Conservation (phyloP, 1,140 invertebrate species). For the Pantala flavescens region DNA sequence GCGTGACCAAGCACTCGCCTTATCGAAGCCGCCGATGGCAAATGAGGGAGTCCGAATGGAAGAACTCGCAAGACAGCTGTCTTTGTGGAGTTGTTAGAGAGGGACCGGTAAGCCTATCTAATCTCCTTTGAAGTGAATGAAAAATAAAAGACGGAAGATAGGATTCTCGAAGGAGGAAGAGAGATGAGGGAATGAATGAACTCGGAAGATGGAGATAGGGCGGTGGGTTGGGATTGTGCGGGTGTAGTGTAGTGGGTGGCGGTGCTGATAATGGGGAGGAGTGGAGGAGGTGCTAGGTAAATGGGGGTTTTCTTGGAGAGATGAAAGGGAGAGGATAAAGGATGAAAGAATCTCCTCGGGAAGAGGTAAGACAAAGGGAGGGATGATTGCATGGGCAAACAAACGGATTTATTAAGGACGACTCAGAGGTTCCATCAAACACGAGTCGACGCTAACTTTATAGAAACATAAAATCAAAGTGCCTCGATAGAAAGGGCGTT, state of each 20-base stretch:
- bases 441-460: too few species aligned
- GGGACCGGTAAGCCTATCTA: conserved; percentile 3
- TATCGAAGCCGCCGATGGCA: neutral
- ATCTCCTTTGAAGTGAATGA: conserved; percentile 4
- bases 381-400: neutral
- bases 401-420: too few species aligned
- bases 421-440: too few species aligned
- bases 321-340: neutral
- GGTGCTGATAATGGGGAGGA: too few species aligned
- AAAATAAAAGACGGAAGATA: too few species aligned
- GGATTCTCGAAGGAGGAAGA: neutral
- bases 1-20: too few species aligned
- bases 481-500: too few species aligned
- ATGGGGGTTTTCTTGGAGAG: neutral
- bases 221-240: neutral
- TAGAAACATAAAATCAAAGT: too few species aligned
- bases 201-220: neutral
- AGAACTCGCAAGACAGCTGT: neutral
- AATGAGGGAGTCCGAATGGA: neutral
- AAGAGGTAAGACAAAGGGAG: neutral
- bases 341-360: neutral
- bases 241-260: too few species aligned
- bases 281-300: too few species aligned
- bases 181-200: conserved; percentile 1
- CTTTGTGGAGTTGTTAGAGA: conserved; percentile 9